These are phyloP conservation scores for Crocallis elinguaria DNA, from an alignment of 2,888 invertebrate species.

Conservation along the genomic window DNA sequence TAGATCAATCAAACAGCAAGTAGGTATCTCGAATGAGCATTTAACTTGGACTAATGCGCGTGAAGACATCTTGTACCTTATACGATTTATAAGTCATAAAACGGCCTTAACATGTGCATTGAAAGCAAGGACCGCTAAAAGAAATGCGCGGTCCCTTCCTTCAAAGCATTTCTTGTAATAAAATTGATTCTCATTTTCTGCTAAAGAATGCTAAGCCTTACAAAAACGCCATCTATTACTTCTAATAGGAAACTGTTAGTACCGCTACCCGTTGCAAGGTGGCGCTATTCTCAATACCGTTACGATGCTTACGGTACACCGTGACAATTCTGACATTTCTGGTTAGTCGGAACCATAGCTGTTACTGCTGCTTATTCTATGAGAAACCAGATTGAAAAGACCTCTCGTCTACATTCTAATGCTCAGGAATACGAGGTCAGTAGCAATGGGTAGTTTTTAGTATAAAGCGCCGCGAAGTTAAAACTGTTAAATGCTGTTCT, in stretches of 20 bases:
- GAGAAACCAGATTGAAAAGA: neutral
- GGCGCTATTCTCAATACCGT: conserved; percentile 60
- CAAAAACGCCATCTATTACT: conserved; percentile 62
- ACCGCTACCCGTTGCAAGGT: conserved; percentile 77
- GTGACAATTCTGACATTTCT: conserved; percentile 4
- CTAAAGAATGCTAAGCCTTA: conserved; percentile 18
- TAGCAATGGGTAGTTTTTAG: conserved; percentile 5
- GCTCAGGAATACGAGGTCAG: neutral
- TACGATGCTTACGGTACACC: conserved; percentile 22
- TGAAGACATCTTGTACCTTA: neutral
- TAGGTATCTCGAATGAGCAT: too few species aligned
- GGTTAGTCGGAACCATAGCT: neutral
- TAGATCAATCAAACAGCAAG: too few species aligned
- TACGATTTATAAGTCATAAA: too few species aligned
- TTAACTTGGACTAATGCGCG: too few species aligned
- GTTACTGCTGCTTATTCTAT: neutral
- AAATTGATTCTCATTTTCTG: conserved; percentile 16
- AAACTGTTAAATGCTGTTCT: conserved; percentile 7
- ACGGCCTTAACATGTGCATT: too few species aligned
- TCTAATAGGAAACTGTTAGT: conserved; percentile 59
- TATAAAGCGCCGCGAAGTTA: neutral
- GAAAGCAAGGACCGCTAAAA: too few species aligned
- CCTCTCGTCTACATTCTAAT: neutral
- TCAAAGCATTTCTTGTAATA: conserved; percentile 24
- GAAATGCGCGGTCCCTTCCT: neutral